These are phyloP conservation scores for Ecliptopera silaceata DNA, from an alignment of 2,888 invertebrate genomes.

Conservation along the genomic window DNA sequence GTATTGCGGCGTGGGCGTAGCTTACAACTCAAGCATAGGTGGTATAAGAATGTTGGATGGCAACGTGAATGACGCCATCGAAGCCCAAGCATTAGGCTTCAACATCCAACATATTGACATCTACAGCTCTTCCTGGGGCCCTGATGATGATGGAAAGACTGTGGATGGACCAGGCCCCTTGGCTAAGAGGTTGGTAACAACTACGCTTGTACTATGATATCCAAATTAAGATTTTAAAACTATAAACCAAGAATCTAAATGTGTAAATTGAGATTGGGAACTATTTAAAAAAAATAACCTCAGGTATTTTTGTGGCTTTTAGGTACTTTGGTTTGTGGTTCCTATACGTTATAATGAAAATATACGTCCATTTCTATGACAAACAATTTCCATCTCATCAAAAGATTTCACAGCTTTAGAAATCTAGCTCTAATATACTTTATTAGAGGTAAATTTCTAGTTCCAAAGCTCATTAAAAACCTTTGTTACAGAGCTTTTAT, in stretches of 20 bases:
- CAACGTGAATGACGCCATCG: slow-evolving; percentile 97
- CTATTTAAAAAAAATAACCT: too few relatives aligned
- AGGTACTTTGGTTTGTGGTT: too few relatives aligned
- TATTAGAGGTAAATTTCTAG: slow-evolving; percentile 23
- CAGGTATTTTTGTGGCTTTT: too few relatives aligned
- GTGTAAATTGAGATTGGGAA: too few relatives aligned
- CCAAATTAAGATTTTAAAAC: too few relatives aligned
- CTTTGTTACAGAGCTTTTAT: slow-evolving; percentile 90
- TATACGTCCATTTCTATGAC: slow-evolving; percentile 19
- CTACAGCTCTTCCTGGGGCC: slow-evolving; percentile 98
- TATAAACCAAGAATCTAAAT: too few relatives aligned
- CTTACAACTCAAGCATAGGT: slow-evolving; percentile 98
- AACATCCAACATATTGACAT: slow-evolving; percentile 98
- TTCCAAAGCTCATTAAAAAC: slow-evolving; percentile 68
- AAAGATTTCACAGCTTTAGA: background rate
- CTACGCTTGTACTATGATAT: too few relatives aligned
- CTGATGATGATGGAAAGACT: slow-evolving; percentile 98
- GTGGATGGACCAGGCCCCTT: slow-evolving; percentile 97
- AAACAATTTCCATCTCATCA: slow-evolving; percentile 35
- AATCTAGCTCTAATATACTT: slow-evolving; percentile 1
- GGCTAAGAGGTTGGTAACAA: slow-evolving; percentile 84
- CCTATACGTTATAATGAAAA: background rate
- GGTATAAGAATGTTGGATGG: slow-evolving; percentile 99
- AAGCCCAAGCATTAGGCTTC: slow-evolving; percentile 95
- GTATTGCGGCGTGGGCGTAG: slow-evolving; percentile 97